Evolutionary conservation across 2,888 invertebrate species (phyloP), one percentile per base, ranked within the genome.

Genomic region (Sclerodermus sp.): DNA sequence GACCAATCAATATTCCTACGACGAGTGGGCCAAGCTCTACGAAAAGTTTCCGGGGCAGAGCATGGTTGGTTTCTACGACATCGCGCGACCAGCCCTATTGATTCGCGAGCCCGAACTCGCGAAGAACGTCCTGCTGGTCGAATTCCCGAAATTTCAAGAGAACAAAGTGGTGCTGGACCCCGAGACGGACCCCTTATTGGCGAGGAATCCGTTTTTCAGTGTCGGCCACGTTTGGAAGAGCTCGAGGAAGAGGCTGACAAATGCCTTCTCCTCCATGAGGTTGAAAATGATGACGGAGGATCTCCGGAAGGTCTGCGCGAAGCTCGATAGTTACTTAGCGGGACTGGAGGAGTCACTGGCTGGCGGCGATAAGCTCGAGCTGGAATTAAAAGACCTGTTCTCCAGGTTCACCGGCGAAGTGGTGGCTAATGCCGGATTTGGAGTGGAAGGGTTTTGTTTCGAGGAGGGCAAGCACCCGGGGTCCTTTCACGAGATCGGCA

Each of bases 371-470:
- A 42, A 42, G 49, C 53, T 53, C 13, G 58, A 52, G 23, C 41
- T 67, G 0, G 70, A 76, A 16, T 2, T 62, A 29, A 71, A 71
- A 17, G 13, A 54, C 0, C 37, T 67, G 1, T 65, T 64, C 12
- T 36, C 55, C 1, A 55, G 50, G 17, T 68, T 60, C 44, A 73
- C 73, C 0, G 64, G 64, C 0, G 70, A 74, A 23, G 51, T 71
- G 0, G 65, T 69, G 0, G 65, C 72, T 0, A 57, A 54, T 6
- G 54, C 59, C 0, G 71, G 65, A 0, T 57, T 73, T 13, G 69
- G 70, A 0, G 51, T 68, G 5, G 64, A 72, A 36, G 73, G 71
- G 3, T 47, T 59, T 15, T 62, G 64, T n/a, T 74, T 71, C 52
- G 51, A 59, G 0, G 64, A 67, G 1, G 47, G 60, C 2, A 43